Conservation (phyloP, 2,797 vertebrate species). For the Darevskia nairensis region DNA sequence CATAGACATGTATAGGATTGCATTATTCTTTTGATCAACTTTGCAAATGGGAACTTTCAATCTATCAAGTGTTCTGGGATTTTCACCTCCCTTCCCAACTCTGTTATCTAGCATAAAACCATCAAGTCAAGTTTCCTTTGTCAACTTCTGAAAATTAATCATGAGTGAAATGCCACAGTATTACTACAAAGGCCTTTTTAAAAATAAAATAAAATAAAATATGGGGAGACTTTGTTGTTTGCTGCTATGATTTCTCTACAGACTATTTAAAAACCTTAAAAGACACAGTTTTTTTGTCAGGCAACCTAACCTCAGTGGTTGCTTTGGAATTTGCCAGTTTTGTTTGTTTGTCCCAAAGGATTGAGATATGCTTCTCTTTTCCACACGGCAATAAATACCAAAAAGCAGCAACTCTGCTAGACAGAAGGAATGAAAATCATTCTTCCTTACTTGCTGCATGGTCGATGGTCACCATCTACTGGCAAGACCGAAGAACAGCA, state of each 20-base stretch:
- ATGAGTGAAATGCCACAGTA: background rate
- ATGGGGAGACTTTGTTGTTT: background rate
- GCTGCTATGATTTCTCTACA: background rate
- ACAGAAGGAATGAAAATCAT: background rate
- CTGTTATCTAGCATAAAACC: background rate
- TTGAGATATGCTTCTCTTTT: background rate
- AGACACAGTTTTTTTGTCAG: background rate
- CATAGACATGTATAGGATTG: background rate
- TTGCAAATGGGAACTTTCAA: background rate
- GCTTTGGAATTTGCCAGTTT: background rate
- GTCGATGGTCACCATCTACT: conserved; percentile 66
- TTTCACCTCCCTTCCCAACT: background rate
- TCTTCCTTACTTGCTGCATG: conserved; percentile 15
- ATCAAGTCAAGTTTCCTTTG: background rate
- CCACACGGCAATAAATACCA: background rate
- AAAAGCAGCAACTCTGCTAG: background rate
- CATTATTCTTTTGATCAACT: background rate
- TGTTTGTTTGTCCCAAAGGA: conserved; percentile 10
- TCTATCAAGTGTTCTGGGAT: background rate
- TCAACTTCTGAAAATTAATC: background rate
- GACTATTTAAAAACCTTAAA: background rate
- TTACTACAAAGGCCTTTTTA: background rate
- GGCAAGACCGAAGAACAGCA: conserved; percentile 47
- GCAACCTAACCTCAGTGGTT: background rate
- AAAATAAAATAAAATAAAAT: background rate